A percentile compares a stretch with the other conserved stretches of the same genome.
Evolutionary conservation across 2,113 vertebrate genomes (phyloP).

Genomic region (Atrichornis clamosus): DNA sequence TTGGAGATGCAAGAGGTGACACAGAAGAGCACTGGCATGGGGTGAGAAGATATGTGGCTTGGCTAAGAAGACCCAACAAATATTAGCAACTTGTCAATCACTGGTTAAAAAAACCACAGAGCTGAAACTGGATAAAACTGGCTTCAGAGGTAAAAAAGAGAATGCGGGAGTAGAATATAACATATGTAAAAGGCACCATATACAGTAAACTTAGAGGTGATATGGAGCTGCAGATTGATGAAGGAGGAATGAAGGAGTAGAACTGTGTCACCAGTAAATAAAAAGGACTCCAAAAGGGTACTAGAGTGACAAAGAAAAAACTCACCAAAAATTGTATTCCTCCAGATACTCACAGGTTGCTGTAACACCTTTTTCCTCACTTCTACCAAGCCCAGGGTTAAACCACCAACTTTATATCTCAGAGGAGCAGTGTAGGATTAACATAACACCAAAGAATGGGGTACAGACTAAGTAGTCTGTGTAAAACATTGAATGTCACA

Average conservation of each 20-base stretch:
- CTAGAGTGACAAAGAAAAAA: background rate
- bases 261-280: background rate
- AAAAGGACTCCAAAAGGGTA: background rate
- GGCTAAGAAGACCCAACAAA: background rate
- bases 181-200: background rate
- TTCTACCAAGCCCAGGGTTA: background rate
- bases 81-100: background rate
- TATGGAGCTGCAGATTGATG: background rate
- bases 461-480: background rate
- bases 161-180: background rate
- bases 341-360: background rate
- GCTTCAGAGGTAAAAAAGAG: background rate
- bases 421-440: background rate
- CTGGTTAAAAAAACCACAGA: background rate
- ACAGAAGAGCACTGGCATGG: background rate
- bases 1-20: background rate
- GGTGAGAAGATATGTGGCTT: background rate
- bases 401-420: background rate
- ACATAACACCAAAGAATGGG: background rate
- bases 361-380: fast-evolving
- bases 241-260: background rate
- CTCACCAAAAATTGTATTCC: background rate
- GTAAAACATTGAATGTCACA: background rate
- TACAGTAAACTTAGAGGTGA: background rate
- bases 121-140: background rate